Evolutionary conservation across 2,797 vertebrate genomes (phyloP).

Genomic region (Vireo griseus): DNA sequence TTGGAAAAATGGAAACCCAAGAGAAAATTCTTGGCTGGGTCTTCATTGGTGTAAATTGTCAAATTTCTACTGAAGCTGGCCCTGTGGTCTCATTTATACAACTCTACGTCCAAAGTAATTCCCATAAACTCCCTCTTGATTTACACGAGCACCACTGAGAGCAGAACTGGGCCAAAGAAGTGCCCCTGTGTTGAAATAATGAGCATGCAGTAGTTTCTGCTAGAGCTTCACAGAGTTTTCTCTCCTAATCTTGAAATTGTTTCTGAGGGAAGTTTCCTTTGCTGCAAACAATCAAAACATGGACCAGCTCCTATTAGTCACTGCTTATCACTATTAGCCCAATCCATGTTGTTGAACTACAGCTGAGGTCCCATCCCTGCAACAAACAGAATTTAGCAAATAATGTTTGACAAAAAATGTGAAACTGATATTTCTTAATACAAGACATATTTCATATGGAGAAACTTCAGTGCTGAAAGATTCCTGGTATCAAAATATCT

Average conservation of each 20-base stretch:
- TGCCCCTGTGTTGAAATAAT: constrained; percentile 39
- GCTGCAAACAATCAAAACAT: constrained; percentile 31
- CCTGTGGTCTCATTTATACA: constrained; percentile 43
- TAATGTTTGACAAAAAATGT: constrained; percentile 68
- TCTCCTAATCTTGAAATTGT: constrained; percentile 33
- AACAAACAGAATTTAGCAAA: constrained; percentile 65
- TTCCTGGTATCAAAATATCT: constrained; percentile 46
- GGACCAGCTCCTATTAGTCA: constrained; percentile 24
- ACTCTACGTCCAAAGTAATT: constrained; percentile 37
- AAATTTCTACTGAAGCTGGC: constrained; percentile 27
- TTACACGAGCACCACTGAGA: constrained; percentile 17
- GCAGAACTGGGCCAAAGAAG: neutral
- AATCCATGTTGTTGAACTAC: constrained; percentile 19
- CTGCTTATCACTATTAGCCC: constrained; percentile 26
- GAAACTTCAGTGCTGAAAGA: constrained; percentile 53
- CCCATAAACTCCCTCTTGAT: constrained; percentile 42
- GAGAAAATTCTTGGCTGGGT: constrained; percentile 39
- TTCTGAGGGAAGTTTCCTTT: constrained; percentile 30
- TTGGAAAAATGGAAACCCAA: constrained; percentile 13
- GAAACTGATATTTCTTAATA: constrained; percentile 71
- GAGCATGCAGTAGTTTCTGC: constrained; percentile 14
- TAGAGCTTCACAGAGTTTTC: constrained; percentile 12
- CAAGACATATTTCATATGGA: constrained; percentile 64
- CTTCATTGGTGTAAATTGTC: constrained; percentile 40
- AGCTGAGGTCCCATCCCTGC: constrained; percentile 52